Base-by-base conservation (phyloP, 2,797 vertebrate species). In the Orientallactaga sibirica region DNA sequence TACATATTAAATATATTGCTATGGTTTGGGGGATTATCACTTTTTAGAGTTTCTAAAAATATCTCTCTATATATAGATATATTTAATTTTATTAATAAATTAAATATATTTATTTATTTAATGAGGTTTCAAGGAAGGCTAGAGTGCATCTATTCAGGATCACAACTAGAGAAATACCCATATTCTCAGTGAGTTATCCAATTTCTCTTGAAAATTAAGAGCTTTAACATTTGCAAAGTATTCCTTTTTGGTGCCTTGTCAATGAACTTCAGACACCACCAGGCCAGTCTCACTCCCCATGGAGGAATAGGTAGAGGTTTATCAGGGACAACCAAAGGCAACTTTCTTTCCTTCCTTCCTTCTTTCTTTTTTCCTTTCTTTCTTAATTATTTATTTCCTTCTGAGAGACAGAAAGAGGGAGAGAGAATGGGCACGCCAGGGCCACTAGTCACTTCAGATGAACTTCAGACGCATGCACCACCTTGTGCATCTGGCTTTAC, bases 191-290 rank as follows among this genome's bases (percentile, higher is more conserved):
- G 41, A 88, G 3, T 82, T 74, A 73, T 10, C 37, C 25, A 1
- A 73, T 67, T 88, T 88, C 9, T 33, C 66, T 84, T 67, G 70
- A 81, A 86, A 85, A 77, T 52, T 79, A 90, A 64, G 9, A 41
- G 1, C 22, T 8, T 43, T 33, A 55, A 55, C 24, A 5, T 86
- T 86, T 75, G 25, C 29, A 73, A 85, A 93, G 7, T 76, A 16
- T 73, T 93, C 43, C 55, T 80, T 7, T n/a, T 91, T 62, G 10
- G 4, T 75, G 61, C 11, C 16, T 48, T 75, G 22, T 48, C 15
- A 73, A 41, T 79, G 27, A 71, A 19, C 77, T 55, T 27, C 58
- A n/a, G 0, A 52, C 52, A 4, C 43, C 33, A 78, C 67, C 24
- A 74, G 0, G n/a, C 19, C 2, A 62, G 10, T 0, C 48, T 2